These are phyloP conservation scores for Callyntrura guangdongensis DNA, from an alignment of 2,888 invertebrate genomes.

Conservation along the genomic window DNA sequence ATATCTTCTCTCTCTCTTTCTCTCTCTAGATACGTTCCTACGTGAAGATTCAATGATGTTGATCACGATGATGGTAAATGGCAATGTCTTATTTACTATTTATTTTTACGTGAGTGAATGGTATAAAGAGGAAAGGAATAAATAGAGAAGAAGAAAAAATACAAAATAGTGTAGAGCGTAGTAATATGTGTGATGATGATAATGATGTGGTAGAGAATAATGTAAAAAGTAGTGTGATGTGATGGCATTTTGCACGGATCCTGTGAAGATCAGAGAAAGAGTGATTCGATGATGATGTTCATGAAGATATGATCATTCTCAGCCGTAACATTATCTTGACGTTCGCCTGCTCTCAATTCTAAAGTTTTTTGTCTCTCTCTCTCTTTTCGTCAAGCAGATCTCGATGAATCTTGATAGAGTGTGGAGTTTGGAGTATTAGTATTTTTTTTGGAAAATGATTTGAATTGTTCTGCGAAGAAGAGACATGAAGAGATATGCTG, in stretches of 20 bases:
- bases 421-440: not conserved
- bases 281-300: slow-evolving; percentile 5
- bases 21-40: not conserved
- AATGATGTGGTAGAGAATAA: not conserved
- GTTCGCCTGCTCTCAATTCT: not conserved
- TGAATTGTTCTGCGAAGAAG: slow-evolving; percentile 38
- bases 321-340: not conserved
- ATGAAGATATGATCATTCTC: slow-evolving; percentile 43
- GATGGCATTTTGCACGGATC: slow-evolving; percentile 51
- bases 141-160: not conserved
- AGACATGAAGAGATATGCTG: not conserved
- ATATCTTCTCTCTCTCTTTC: too few species aligned
- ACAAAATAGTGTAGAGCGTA: not conserved
- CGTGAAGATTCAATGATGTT: slow-evolving; percentile 26
- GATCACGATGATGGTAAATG: slow-evolving; percentile 38
- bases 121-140: slow-evolving; percentile 30
- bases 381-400: too few species aligned
- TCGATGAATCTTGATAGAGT: not conserved
- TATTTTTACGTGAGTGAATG: slow-evolving; percentile 57
- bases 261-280: slow-evolving; percentile 40
- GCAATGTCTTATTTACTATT: slow-evolving; percentile 73
- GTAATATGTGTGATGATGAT: not conserved
- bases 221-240: slow-evolving; percentile 32
- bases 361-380: not conserved
- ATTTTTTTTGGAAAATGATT: slow-evolving; percentile 13